These are phyloP conservation scores for Halocynthia roretzi DNA, from an alignment of 23 tunicate genomes.

Conservation along the genomic window DNA sequence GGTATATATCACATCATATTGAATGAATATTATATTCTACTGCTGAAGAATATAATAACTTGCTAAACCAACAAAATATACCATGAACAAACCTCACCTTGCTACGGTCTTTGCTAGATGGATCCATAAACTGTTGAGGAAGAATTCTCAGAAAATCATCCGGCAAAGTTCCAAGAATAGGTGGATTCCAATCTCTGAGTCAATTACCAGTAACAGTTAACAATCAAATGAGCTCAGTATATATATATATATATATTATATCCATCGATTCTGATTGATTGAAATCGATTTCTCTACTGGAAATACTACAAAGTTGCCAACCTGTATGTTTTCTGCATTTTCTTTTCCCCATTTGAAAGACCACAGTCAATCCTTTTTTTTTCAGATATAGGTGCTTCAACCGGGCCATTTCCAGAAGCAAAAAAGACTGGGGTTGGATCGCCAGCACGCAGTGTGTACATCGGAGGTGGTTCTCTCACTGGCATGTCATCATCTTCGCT, in stretches of 20 bases:
- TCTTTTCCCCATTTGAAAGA: neutral
- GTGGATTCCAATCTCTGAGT: constrained; percentile 89
- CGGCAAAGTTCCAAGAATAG: constrained; percentile 83
- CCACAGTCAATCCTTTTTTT: neutral
- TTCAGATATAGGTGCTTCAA: constrained; percentile 1
- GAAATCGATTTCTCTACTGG: neutral
- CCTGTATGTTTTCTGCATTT: constrained; percentile 18
- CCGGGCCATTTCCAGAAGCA: constrained; percentile 29
- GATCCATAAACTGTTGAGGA: constrained; percentile 8
- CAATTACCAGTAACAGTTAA: neutral
- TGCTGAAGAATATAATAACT: too few species aligned
- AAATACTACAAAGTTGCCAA: neutral
- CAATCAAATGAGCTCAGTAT: neutral
- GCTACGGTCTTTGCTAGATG: too few species aligned
- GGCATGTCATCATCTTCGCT: constrained; percentile 42
- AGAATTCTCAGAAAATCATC: constrained; percentile 68
- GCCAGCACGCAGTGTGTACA: constrained; percentile 41
- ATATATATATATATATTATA: too few species aligned
- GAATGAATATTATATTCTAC: too few species aligned
- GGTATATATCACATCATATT: too few species aligned
- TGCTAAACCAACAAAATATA: too few species aligned
- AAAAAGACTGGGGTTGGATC: constrained; percentile 36
- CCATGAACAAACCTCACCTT: too few species aligned
- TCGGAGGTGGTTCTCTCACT: constrained; percentile 51
- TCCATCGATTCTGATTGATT: too few species aligned